Percentiles rank a stretch among this genome's conserved stretches.
Conservation (phyloP, 2,888 invertebrate genomes). For the Nemotelus nigrinus region DNA sequence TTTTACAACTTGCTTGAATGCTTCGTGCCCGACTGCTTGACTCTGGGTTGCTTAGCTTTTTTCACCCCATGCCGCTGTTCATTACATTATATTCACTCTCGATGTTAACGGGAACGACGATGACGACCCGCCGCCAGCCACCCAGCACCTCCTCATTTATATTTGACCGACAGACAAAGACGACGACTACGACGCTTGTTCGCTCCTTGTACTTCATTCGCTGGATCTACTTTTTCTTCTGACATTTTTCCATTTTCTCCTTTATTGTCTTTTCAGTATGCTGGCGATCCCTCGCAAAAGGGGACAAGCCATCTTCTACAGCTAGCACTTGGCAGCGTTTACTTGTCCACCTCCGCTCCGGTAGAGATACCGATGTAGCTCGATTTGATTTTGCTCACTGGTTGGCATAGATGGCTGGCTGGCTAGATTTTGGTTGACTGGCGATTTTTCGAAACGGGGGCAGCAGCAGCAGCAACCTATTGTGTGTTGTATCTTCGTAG, state of each 20-base stretch:
- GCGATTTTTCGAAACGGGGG: neutral
- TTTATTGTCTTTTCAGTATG: conserved; percentile 37
- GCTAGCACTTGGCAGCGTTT: neutral
- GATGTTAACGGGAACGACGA: neutral
- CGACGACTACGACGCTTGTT: conserved; percentile 27
- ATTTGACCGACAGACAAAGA: conserved; percentile 34
- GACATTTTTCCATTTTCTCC: conserved; percentile 41
- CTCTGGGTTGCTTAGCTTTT: neutral
- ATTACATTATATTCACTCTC: neutral
- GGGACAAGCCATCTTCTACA: neutral
- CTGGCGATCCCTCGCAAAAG: neutral
- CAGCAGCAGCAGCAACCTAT: neutral
- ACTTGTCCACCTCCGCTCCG: neutral
- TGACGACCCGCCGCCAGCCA: conserved; percentile 7
- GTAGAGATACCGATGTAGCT: no score
- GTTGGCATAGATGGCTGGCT: neutral
- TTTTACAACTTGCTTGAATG: neutral
- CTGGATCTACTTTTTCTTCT: conserved; percentile 41
- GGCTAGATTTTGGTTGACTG: neutral
- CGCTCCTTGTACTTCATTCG: conserved; percentile 33
- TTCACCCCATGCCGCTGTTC: neutral
- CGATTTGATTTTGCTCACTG: conserved; percentile 6
- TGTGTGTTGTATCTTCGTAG: neutral
- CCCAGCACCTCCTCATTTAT: conserved; percentile 5
- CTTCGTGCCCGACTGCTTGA: neutral